phyloP scores from a whole-genome alignment of 2,888 invertebrate species.

The Drosophila kambysellisi region DNA sequence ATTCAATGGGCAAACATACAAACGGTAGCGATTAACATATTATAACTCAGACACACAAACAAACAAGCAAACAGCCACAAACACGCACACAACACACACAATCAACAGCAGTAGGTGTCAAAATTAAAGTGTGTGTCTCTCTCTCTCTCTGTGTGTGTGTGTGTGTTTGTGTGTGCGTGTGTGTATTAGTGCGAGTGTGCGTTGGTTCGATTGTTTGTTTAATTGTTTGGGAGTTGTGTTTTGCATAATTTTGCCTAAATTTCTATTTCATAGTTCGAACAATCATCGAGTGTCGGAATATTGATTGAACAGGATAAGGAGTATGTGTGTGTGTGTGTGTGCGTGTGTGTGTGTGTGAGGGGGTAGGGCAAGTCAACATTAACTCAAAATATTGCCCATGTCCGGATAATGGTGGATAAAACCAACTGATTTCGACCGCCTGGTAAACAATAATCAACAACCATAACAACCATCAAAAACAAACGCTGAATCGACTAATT shows the following conservation, averaged over 20 bases:
- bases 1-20: conserved; percentile 77
- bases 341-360: neutral
- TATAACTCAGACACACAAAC: conserved; percentile 68
- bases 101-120: conserved; percentile 60
- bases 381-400: conserved; percentile 21
- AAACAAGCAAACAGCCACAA: conserved; percentile 38
- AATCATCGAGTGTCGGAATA: conserved; percentile 41
- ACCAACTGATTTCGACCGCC: conserved; percentile 28
- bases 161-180: conserved; percentile 10
- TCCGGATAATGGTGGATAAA: conserved; percentile 36
- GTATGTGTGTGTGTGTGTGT: neutral
- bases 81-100: conserved; percentile 25
- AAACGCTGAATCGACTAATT: conserved; percentile 35
- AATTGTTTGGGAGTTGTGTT: conserved; percentile 38
- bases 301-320: conserved; percentile 28
- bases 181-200: conserved; percentile 17
- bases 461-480: conserved; percentile 13
- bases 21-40: conserved; percentile 81
- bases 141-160: neutral
- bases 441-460: conserved; percentile 23
- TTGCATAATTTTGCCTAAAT: conserved; percentile 75
- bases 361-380: neutral
- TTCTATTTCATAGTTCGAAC: conserved; percentile 73
- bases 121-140: conserved; percentile 32
- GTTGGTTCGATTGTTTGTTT: conserved; percentile 20